Evolutionary conservation across 2,888 invertebrate genomes (phyloP).

Genomic region (Cremastinae sp.): DNA sequence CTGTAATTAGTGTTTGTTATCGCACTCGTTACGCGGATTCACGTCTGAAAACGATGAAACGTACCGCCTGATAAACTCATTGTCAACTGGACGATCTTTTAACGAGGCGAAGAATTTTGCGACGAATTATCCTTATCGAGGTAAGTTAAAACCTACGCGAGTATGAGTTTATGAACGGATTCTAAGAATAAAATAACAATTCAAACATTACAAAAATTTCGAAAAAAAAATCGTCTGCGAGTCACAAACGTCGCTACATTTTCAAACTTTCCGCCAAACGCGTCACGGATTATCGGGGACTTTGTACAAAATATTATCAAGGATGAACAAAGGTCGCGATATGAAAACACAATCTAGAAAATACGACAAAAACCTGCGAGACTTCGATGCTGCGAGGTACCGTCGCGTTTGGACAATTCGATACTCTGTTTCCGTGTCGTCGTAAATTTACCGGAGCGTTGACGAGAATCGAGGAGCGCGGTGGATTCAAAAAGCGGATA

Average conservation of each 20-base stretch:
- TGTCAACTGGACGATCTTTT: constrained; percentile 1
- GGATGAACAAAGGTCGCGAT: constrained; percentile 9
- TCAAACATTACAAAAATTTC: too few species aligned
- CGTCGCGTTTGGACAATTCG: too few species aligned
- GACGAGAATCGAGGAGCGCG: neutral
- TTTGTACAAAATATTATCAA: neutral
- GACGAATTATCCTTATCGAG: constrained; percentile 8
- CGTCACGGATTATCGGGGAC: neutral
- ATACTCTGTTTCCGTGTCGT: neutral
- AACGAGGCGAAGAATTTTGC: constrained; percentile 20
- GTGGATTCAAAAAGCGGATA: neutral
- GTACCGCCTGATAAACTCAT: constrained; percentile 63
- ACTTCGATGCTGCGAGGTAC: too few species aligned
- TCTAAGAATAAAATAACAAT: too few species aligned
- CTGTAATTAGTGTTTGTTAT: constrained; percentile 71
- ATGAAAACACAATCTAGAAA: neutral
- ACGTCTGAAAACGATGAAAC: constrained; percentile 64
- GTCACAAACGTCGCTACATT: too few species aligned
- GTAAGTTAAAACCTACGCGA: neutral
- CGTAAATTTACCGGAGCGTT: neutral
- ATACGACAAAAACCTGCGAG: too few species aligned
- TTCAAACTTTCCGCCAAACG: constrained; percentile 1
- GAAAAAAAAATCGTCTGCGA: too few species aligned
- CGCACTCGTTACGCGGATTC: constrained; percentile 69
- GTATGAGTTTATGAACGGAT: neutral